Evolutionary conservation across 2,888 invertebrate genomes (phyloP).

Genomic region (Smittia aterrima): DNA sequence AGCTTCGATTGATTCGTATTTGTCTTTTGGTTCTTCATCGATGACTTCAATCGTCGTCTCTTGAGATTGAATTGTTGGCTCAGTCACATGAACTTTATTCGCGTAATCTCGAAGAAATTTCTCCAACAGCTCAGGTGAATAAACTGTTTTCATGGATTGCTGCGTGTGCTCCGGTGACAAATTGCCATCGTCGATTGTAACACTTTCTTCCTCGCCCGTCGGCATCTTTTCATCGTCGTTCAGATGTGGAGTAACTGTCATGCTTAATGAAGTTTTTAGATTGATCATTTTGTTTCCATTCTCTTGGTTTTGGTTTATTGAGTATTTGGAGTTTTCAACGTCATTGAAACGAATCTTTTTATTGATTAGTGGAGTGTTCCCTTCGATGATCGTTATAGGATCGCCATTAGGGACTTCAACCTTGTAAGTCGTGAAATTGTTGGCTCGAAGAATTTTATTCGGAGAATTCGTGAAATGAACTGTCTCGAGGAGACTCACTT

Average conservation of each 20-base stretch:
- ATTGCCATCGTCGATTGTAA: conserved; percentile 35
- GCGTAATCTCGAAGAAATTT: conserved; percentile 63
- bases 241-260: conserved; percentile 35
- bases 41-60: background rate
- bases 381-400: conserved; percentile 61
- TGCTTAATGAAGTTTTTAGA: conserved; percentile 41
- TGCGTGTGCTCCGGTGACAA: conserved; percentile 28
- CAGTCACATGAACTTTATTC: conserved; percentile 53
- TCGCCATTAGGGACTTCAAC: conserved; percentile 59
- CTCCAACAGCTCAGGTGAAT: conserved; percentile 60
- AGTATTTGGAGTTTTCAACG: conserved; percentile 46
- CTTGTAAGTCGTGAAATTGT: conserved; percentile 56
- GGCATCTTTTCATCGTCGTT: conserved; percentile 11
- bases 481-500: conserved; percentile 43
- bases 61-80: conserved; percentile 32
- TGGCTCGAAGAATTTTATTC: conserved; percentile 48
- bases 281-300: conserved; percentile 13
- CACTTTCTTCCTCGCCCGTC: conserved; percentile 40
- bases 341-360: conserved; percentile 45
- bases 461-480: conserved; percentile 45
- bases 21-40: background rate
- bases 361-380: conserved; percentile 47
- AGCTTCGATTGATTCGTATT: conserved; percentile 16
- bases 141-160: conserved; percentile 50
- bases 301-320: conserved; percentile 39